Evolutionary conservation across 2,113 vertebrate genomes (phyloP).

Genomic region (Myotis yumanensis): DNA sequence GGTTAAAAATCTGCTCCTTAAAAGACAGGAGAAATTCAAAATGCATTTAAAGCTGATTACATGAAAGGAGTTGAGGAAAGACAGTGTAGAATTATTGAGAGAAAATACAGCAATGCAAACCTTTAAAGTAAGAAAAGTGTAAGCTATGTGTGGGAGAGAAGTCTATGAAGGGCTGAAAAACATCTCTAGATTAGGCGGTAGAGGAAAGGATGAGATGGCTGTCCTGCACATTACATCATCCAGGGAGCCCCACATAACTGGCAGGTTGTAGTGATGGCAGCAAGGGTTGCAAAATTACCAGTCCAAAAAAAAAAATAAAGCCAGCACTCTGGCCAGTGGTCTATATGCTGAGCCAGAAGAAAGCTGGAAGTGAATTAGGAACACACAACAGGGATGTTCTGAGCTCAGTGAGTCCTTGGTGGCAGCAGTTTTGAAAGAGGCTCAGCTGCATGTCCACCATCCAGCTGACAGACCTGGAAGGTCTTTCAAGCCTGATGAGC

Average conservation of each 20-base stretch:
- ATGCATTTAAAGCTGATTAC: not conserved
- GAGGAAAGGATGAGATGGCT: not conserved
- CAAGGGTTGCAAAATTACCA: not conserved
- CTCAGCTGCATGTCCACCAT: not conserved
- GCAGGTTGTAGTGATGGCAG: not conserved
- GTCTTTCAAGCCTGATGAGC: not conserved
- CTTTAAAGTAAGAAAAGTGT: not conserved
- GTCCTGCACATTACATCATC: not conserved
- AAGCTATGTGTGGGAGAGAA: not conserved
- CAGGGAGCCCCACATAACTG: not conserved
- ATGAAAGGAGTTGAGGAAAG: not conserved
- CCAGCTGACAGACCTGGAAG: slow-evolving; percentile 33
- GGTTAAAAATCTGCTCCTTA: slow-evolving; percentile 9
- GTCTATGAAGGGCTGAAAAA: not conserved
- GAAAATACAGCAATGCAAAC: not conserved
- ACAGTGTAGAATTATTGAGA: not conserved
- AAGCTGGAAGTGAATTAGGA: not conserved
- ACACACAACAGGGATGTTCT: not conserved
- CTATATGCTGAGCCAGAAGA: not conserved
- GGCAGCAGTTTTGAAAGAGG: not conserved
- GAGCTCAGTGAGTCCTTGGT: not conserved
- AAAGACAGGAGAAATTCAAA: not conserved
- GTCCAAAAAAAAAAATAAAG: not conserved
- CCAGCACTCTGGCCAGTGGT: not conserved
- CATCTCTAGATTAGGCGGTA: not conserved